Base-by-base conservation (phyloP, 2,888 invertebrate species). In the Pecten maximus region DNA sequence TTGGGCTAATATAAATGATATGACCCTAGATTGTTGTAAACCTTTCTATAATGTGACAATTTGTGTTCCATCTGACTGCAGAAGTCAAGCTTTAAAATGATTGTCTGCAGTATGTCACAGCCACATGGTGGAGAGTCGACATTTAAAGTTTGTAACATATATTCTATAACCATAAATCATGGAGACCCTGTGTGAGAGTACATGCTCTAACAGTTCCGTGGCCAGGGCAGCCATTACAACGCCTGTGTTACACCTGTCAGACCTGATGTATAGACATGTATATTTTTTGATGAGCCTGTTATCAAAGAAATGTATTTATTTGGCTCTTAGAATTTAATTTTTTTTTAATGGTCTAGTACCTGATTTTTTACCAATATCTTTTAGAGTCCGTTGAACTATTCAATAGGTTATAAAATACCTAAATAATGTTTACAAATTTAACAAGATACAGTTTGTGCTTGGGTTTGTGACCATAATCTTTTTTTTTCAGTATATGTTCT, bases 51-150 rank as follows among this genome's bases (percentile, higher is more conserved):
- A 74, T 74, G 74, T 74, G 74, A 15, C 74, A 74, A 74, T 10
- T 74, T 28, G 35, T 28, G 74, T 74, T 74, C 74, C 74, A 74
- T 74, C 74, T 74, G 74, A 74, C 74, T 74, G 35, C 12, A 74
- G 8, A 6, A 35, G 28, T 74, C 28, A 28, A 35, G 35, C 8
- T 28, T 35, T 10, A 28, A 6, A 60, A 60, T 60, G 60, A 60
- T 60, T 28, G 28, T 6, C n/a, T 60, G 28, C 10, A 60, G 3
- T 54, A 54, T 6, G 28, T 74, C 35, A 74, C 28, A 74, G 74
- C 74, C 35, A 28, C 2, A 12, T 35, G 28, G 74, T 35, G 15
- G 28, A 28, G 35, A 35, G 74, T n/a, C n/a, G n/a, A 74, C 74
- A 74, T 74, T 74, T 74, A 74, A 74, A 35, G 74, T 35, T 6